Evolutionary conservation across 2,888 invertebrate species (phyloP).

Genomic region (Chymomyza procnemis): DNA sequence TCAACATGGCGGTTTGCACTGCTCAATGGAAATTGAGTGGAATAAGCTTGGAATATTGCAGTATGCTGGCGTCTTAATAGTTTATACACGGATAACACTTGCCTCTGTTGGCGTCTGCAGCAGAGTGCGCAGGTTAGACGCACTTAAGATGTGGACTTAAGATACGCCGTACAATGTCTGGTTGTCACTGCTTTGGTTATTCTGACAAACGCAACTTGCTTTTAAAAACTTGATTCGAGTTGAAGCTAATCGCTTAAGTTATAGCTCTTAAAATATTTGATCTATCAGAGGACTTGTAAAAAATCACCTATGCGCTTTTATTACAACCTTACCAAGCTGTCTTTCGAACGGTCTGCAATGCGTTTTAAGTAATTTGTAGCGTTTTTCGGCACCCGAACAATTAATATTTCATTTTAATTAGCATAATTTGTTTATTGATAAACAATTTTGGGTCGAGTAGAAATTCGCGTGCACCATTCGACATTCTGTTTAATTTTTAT

Average conservation of each 20-base stretch:
- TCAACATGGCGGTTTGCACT: slow-evolving; percentile 71
- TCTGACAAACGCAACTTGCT: slow-evolving; percentile 45
- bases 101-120: slow-evolving; percentile 8
- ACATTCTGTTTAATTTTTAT: not conserved
- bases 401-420: slow-evolving; percentile 64
- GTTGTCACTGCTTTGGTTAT: slow-evolving; percentile 41
- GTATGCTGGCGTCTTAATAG: slow-evolving; percentile 40
- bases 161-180: slow-evolving; percentile 31
- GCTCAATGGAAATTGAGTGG: slow-evolving; percentile 48
- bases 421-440: slow-evolving; percentile 66
- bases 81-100: not conserved
- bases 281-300: not conserved
- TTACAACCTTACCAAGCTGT: not conserved
- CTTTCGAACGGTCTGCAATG: not conserved
- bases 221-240: no score
- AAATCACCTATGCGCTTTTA: not conserved
- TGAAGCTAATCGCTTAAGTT: no score
- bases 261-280: no score
- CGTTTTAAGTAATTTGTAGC: not conserved
- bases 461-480: slow-evolving; percentile 53
- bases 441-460: slow-evolving; percentile 53
- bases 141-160: slow-evolving; percentile 55
- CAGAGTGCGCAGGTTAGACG: slow-evolving; percentile 52
- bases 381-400: slow-evolving; percentile 19
- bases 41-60: slow-evolving; percentile 28